Base-by-base conservation (phyloP, 2,113 vertebrate species). In the Bos indicus region DNA sequence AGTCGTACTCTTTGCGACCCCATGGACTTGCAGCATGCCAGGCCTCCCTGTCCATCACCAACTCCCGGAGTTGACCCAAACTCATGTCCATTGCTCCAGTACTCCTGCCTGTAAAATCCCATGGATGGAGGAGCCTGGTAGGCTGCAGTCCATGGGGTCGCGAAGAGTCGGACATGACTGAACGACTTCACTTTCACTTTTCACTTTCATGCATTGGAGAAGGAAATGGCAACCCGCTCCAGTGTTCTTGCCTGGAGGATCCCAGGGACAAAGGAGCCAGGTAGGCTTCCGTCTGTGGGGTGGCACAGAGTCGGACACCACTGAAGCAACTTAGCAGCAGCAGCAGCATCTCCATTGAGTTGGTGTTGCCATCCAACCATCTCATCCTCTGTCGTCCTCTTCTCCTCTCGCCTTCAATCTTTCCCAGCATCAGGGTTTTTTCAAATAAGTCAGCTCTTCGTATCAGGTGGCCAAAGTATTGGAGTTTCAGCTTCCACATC, bases 1-100 rank as follows among this genome's bases (percentile, higher is more conserved):
- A n/a, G 62, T 64, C 0, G 0, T 64, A 9, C 30, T n/a, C 62
- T 64, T 64, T 9, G 62, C 0, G 3, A 64, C 30, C 15, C 33
- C 62, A 19, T n/a, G 62, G 62, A 64, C 15, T 64, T 64, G 15
- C 15, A 64, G 62, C 15, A n/a, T 64, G 62, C 33, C 33, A 64
- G 62, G 62, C 62, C 30, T 64, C 62, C 30, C 33, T 64, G 62
- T 64, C 62, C 33, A 64, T 64, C 7, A 15, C 30, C 30, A 64
- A n/a, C 62, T n/a, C 16, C 33, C 4, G 6, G 62, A 64, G 15
- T n/a, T 33, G 14, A 64, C 62, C 62, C 33, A n/a, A 9, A 64
- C 62, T 64, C 62, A 64, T 16, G 14, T 64, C 62, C 62, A 33
- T 64, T 33, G 60, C 60, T 62, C 14, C 60, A 62, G 60, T 33